phyloP scores from a whole-genome alignment of 1,140 invertebrate genomes.

The Rhyacophila brunnea region DNA sequence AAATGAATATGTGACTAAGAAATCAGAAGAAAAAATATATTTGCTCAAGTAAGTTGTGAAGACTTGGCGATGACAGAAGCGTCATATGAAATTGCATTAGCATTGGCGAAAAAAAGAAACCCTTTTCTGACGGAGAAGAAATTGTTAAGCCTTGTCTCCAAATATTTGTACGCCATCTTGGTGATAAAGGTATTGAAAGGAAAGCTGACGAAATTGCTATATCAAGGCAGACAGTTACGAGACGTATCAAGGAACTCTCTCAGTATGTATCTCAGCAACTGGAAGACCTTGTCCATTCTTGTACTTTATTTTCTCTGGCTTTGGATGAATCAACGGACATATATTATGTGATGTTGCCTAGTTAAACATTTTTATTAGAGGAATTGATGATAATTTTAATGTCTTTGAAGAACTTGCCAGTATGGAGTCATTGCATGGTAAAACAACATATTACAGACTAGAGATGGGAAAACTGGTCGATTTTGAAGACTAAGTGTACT shows the following conservation, averaged over 20 bases:
- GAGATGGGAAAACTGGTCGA: no score
- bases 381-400: slow-evolving; percentile 9
- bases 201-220: slow-evolving; percentile 1
- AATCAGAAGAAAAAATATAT: slow-evolving; percentile 12
- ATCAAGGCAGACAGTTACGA: slow-evolving; percentile 8
- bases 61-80: no score
- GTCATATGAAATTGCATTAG: background rate
- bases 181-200: slow-evolving; percentile 1
- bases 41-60: slow-evolving; percentile 8
- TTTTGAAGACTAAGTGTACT: no score
- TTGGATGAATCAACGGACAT: slow-evolving; percentile 14
- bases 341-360: slow-evolving; percentile 3
- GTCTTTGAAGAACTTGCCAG: slow-evolving; percentile 5
- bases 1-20: slow-evolving; percentile 12
- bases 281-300: slow-evolving; percentile 8
- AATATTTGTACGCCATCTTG: slow-evolving; percentile 13
- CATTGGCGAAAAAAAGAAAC: slow-evolving; percentile 6
- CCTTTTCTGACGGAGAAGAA: slow-evolving; percentile 9
- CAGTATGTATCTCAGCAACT: slow-evolving; percentile 12
- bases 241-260: slow-evolving; percentile 4
- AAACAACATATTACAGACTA: background rate
- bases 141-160: slow-evolving; percentile 12
- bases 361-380: slow-evolving; percentile 5
- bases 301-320: slow-evolving; percentile 14
- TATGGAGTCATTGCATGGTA: background rate